phyloP scores from a whole-genome alignment of 2,888 invertebrate genomes.

The Asteroscopus sphinx region DNA sequence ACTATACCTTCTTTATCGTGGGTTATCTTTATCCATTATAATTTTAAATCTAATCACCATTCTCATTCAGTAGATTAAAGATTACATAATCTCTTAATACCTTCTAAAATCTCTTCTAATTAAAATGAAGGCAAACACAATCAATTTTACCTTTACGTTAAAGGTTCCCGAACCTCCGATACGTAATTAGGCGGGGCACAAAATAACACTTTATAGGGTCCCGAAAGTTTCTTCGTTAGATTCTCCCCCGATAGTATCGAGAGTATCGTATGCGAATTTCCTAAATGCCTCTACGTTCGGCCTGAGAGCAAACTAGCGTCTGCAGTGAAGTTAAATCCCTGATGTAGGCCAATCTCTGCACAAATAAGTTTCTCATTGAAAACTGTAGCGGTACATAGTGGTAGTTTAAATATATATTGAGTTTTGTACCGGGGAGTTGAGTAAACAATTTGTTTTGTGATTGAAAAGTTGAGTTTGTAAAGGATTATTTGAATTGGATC shows the following conservation, averaged over 20 bases:
- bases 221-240: constrained; percentile 75
- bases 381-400: constrained; percentile 21
- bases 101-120: constrained; percentile 40
- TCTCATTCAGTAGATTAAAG: constrained; percentile 13
- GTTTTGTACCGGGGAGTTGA: constrained; percentile 2
- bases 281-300: constrained; percentile 68
- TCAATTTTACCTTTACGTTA: constrained; percentile 37
- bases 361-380: constrained; percentile 64
- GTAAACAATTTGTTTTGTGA: constrained; percentile 33
- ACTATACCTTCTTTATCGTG: too few species aligned
- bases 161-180: constrained; percentile 32
- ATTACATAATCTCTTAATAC: constrained; percentile 40
- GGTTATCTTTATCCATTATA: too few species aligned
- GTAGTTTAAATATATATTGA: not conserved
- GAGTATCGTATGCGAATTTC: constrained; percentile 81
- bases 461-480: constrained; percentile 31
- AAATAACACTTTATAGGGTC: constrained; percentile 60
- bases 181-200: constrained; percentile 52
- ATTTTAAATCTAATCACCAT: constrained; percentile 17
- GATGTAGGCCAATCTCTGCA: constrained; percentile 69
- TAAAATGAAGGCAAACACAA: constrained; percentile 42
- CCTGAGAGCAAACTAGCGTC: constrained; percentile 65
- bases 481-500: too few species aligned
- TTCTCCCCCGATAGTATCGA: constrained; percentile 57
- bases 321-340: constrained; percentile 72